Base-by-base conservation (phyloP, 1,140 invertebrate species). In the Neodiprion pinetum region DNA sequence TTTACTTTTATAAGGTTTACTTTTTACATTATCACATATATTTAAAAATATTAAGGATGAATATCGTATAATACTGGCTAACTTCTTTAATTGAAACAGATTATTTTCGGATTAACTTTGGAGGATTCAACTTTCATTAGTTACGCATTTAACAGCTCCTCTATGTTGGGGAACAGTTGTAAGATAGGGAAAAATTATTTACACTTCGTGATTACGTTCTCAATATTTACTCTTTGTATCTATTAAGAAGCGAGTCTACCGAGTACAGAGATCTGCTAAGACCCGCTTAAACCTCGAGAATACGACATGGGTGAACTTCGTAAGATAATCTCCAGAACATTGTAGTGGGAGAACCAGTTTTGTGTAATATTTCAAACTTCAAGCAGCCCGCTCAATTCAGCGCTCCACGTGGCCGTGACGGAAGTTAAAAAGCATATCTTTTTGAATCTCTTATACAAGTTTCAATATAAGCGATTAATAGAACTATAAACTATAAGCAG, bases 281-380 rank as follows among this genome's bases (percentile, higher is more conserved):
- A 67, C 23, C 69, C 65, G 53, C 67, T 17, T 67, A 50, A 48
- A 75, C 28, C 69, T 71, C 74, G 71, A 70, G 71, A 66, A 71
- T 70, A 53, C n/a, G 21, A 12, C 11, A 12, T 23, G 70, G 49
- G 53, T 70, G 71, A 66, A 48, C 74, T 71, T 61, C 74, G 47
- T 70, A 68, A 70, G 70, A 75, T 67, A 72, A 75, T 72, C 61
- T 71, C 49, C 12, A 47, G 65, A 70, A 67, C 71, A 75, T 75
- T 72, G 48, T 70, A 71, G 74, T 75, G 74, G 74, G 74, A 71
- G 70, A 75, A 75, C 70, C 69, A 68, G 74, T 75, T 75, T 40
- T 17, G 53, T 61, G n/a, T 61, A 17, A 61, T 40, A 40, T 61
- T 61, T 17, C 11, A 61, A 12, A 61, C 53, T 61, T 61, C 11